These are phyloP conservation scores for Melanotaenia duboulayi DNA, from an alignment of 2,113 vertebrate genomes.

Conservation along the genomic window DNA sequence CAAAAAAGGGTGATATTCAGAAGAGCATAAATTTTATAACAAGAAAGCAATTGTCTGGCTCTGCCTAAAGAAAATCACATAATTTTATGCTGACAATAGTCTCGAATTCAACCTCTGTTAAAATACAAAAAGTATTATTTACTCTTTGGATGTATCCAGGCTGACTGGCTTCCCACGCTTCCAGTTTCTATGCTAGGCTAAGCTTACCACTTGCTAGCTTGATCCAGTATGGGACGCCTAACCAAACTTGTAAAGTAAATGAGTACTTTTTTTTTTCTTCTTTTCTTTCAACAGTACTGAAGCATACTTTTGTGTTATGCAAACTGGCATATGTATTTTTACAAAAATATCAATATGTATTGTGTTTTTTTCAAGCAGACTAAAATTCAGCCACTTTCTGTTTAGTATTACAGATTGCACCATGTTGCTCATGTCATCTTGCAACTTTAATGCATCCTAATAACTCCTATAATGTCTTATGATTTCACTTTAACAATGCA, in stretches of 20 bases:
- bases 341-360: not conserved
- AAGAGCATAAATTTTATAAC: not conserved
- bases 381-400: fast-evolving
- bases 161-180: not conserved
- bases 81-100: not conserved
- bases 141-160: no score
- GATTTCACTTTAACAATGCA: not conserved
- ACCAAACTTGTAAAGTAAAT: no score
- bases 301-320: not conserved
- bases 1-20: not conserved
- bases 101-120: not conserved
- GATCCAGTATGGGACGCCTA: no score
- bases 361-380: not conserved
- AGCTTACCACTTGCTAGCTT: not conserved
- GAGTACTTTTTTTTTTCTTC: no score
- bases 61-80: no score
- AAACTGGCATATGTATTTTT: not conserved
- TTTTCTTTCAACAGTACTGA: no score
- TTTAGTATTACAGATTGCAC: constrained; percentile 28
- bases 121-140: not conserved
- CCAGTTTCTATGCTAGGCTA: not conserved
- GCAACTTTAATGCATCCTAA: not conserved
- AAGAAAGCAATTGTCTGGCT: not conserved
- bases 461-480: not conserved
- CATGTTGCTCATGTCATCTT: constrained; percentile 4